These are phyloP conservation scores for Apteryx mantelli DNA, from an alignment of 2,113 vertebrate species.

Conservation along the genomic window DNA sequence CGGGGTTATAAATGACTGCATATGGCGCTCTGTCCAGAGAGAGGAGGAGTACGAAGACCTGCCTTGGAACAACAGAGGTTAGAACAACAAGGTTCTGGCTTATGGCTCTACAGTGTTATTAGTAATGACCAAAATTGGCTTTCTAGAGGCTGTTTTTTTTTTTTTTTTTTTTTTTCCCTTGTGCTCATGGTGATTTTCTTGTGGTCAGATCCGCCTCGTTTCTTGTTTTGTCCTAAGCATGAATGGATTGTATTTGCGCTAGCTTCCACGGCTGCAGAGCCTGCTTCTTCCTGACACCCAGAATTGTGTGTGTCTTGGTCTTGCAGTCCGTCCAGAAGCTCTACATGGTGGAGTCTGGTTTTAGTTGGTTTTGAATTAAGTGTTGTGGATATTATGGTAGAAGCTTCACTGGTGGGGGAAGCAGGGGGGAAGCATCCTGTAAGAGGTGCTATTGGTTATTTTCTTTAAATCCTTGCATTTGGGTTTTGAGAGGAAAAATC, in stretches of 20 bases:
- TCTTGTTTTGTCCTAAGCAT: neutral
- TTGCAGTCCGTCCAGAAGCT: neutral
- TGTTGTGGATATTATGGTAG: neutral
- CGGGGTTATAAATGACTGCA: neutral
- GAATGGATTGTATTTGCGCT: neutral
- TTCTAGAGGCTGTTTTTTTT: neutral
- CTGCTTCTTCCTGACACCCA: neutral
- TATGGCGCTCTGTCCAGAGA: neutral
- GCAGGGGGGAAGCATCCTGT: neutral
- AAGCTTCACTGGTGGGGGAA: neutral
- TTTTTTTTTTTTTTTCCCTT: neutral
- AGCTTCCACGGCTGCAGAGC: neutral
- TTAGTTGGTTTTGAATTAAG: neutral
- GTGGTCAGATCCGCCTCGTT: neutral
- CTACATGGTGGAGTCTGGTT: neutral
- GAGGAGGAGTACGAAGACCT: neutral
- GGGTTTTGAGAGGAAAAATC: neutral
- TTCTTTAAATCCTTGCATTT: neutral
- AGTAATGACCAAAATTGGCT: neutral
- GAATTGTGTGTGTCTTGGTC: accelerated
- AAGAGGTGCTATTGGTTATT: neutral
- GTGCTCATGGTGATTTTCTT: neutral
- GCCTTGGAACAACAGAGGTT: neutral
- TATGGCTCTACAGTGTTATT: neutral
- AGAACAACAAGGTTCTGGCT: neutral